These are phyloP conservation scores for Enhydra lutris DNA, from an alignment of 2,113 vertebrate species.

Conservation along the genomic window DNA sequence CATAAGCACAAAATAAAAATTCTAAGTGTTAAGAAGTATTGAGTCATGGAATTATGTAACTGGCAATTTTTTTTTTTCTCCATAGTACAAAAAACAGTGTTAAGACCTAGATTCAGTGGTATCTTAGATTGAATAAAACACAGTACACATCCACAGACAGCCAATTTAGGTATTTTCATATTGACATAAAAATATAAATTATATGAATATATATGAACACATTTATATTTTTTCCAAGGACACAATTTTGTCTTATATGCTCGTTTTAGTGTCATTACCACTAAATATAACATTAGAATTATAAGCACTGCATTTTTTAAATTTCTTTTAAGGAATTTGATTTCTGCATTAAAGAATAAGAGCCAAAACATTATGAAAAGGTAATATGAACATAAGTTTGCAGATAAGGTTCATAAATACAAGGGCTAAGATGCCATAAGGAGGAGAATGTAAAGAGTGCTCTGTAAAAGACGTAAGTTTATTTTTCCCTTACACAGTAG, in stretches of 20 bases:
- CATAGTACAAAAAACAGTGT: neutral
- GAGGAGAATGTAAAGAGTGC: neutral
- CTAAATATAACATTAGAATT: neutral
- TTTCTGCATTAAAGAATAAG: neutral
- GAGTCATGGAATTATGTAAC: neutral
- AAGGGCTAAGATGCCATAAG: neutral
- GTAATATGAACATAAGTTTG: neutral
- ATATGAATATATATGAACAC: neutral
- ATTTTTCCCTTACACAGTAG: neutral
- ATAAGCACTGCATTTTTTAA: neutral
- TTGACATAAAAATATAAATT: conserved; percentile 5
- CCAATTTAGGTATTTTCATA: neutral
- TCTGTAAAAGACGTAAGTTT: neutral
- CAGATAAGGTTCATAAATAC: neutral
- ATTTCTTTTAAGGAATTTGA: neutral
- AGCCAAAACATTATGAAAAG: neutral
- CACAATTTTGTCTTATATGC: neutral
- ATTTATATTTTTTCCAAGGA: neutral
- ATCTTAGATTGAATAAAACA: neutral
- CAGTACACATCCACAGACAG: neutral
- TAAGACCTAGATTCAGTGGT: neutral
- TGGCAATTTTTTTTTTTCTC: neutral
- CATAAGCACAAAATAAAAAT: neutral
- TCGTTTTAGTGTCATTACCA: neutral
- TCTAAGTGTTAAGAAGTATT: neutral